Evolutionary conservation across 1,140 invertebrate genomes (phyloP).

Genomic region (Druon quercuslanigerum): DNA sequence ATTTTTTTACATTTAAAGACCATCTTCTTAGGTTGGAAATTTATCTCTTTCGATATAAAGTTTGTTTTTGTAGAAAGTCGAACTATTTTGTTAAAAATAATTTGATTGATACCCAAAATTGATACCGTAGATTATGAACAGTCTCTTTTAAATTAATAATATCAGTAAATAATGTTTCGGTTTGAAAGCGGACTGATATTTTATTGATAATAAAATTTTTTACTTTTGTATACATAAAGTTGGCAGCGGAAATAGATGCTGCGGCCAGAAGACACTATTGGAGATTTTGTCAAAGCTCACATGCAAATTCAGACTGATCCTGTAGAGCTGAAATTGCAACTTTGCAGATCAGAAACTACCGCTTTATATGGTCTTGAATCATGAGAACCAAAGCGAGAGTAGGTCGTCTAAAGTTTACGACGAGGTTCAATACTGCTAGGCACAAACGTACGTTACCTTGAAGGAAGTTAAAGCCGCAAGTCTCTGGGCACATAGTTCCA

Average conservation of each 20-base stretch:
- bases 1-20: too few species aligned
- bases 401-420: slow-evolving; percentile 13
- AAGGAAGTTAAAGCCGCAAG: slow-evolving; percentile 13
- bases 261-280: slow-evolving; percentile 24
- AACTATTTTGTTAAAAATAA: too few species aligned
- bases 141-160: too few species aligned
- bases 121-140: too few species aligned
- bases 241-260: slow-evolving; percentile 8
- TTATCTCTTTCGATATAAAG: too few species aligned
- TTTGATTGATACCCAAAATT: too few species aligned
- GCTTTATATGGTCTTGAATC: slow-evolving; percentile 4
- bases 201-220: neutral
- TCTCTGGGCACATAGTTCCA: slow-evolving; percentile 3
- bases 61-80: too few species aligned
- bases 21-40: too few species aligned
- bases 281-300: neutral
- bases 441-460: slow-evolving; percentile 9
- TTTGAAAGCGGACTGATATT: neutral
- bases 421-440: neutral
- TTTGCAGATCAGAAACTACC: slow-evolving; percentile 17
- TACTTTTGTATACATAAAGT: neutral
- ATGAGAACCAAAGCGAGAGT: slow-evolving; percentile 15
- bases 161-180: neutral
- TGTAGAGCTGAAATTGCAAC: neutral
- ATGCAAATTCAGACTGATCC: slow-evolving; percentile 1